These are phyloP conservation scores for Seriola dumerili DNA, from an alignment of 2,113 vertebrate species.

Conservation along the genomic window DNA sequence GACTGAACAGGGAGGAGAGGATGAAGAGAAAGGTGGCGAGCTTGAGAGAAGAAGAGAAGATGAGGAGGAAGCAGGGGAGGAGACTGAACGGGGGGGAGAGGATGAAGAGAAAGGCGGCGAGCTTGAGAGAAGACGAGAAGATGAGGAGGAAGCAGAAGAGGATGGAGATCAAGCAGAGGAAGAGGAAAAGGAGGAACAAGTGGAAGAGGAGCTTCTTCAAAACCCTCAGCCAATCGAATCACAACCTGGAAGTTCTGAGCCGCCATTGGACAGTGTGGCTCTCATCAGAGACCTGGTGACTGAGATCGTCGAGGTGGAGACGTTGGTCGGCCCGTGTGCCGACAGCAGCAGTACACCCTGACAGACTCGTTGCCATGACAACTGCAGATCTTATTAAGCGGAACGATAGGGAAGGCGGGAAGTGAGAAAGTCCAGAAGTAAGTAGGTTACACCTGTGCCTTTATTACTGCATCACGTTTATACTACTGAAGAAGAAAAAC, in stretches of 20 bases:
- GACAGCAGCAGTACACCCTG: conserved; percentile 30
- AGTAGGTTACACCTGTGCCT: background rate
- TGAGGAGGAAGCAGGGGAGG: too few species aligned
- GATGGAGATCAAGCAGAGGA: background rate
- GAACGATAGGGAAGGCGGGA: background rate
- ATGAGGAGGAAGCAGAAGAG: background rate
- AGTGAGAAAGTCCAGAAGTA: background rate
- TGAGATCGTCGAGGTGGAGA: conserved; percentile 78
- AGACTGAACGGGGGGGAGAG: background rate
- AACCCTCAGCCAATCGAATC: conserved; percentile 17
- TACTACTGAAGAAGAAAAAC: background rate
- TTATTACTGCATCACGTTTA: too few species aligned
- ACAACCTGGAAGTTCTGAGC: conserved; percentile 13
- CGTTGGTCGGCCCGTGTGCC: conserved; percentile 32
- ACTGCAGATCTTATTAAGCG: background rate
- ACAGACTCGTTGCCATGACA: conserved; percentile 3
- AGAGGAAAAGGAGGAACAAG: background rate
- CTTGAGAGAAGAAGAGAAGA: conserved; percentile 13
- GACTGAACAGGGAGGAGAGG: background rate
- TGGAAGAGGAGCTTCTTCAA: conserved; percentile 5
- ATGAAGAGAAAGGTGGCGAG: background rate
- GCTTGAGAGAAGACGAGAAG: background rate
- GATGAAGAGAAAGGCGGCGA: background rate
- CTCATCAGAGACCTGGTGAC: conserved; percentile 75
- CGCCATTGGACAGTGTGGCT: conserved; percentile 58